A percentile compares a stretch with the other conserved stretches of the same genome.
phyloP scores from a whole-genome alignment of 2,113 vertebrate species.

The Sceloporus tristichus region DNA sequence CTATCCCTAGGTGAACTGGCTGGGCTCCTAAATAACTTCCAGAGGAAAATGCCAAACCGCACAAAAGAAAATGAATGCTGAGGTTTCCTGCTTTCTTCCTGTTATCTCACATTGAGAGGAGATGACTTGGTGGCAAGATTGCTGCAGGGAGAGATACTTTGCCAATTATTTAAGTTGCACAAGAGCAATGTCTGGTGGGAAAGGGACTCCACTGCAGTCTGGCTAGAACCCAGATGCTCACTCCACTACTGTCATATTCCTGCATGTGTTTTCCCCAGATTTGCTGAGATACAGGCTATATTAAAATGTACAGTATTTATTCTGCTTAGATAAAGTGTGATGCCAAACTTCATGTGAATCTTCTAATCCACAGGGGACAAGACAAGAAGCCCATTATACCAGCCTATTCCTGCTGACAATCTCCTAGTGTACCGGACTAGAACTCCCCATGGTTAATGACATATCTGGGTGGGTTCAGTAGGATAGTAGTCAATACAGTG shows the following conservation, averaged over 20 bases:
- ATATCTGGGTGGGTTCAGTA: neutral
- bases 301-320: neutral
- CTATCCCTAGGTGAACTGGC: slow-evolving; percentile 54
- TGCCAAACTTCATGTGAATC: neutral
- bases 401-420: neutral
- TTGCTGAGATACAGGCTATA: neutral
- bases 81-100: slow-evolving; percentile 51
- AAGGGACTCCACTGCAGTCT: neutral
- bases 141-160: slow-evolving; percentile 53
- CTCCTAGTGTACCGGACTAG: neutral
- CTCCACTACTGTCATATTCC: neutral
- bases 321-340: neutral
- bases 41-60: slow-evolving; percentile 60
- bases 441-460: neutral
- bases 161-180: slow-evolving; percentile 38
- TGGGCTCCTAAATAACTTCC: slow-evolving; percentile 36
- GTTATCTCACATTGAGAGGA: slow-evolving; percentile 54
- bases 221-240: neutral
- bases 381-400: neutral
- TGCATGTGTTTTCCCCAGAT: slow-evolving; percentile 6
- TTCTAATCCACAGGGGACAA: neutral
- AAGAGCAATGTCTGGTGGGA: slow-evolving; percentile 25
- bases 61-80: slow-evolving; percentile 32
- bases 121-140: slow-evolving; percentile 51
- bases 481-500: neutral